These are phyloP conservation scores for Meriones psammophilus DNA, from an alignment of 2,797 vertebrate species.

Conservation along the genomic window DNA sequence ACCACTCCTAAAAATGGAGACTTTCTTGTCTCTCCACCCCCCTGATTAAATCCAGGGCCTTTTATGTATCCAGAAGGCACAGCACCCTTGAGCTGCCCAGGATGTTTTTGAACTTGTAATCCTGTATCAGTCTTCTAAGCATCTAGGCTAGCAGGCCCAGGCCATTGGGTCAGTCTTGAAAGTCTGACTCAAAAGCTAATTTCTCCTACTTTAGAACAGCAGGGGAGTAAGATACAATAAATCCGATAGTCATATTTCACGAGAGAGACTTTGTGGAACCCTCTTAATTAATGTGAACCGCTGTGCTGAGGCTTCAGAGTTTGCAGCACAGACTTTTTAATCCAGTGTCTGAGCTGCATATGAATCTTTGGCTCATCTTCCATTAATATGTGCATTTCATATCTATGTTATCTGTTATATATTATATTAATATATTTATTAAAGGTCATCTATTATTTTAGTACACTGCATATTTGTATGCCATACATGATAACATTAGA, in stretches of 20 bases:
- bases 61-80: not conserved
- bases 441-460: not conserved
- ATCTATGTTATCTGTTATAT: not conserved
- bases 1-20: not conserved
- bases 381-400: not conserved
- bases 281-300: not conserved
- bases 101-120: not conserved
- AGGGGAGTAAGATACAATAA: not conserved
- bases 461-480: not conserved
- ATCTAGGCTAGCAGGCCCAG: not conserved
- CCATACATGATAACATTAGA: not conserved
- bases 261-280: not conserved
- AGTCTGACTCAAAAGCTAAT: not conserved
- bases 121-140: not conserved
- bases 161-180: not conserved
- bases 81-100: not conserved
- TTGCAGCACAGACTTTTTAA: not conserved
- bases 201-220: not conserved
- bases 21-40: not conserved
- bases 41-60: not conserved
- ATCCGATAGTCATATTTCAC: not conserved
- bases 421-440: not conserved
- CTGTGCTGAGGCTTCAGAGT: not conserved
- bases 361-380: not conserved
- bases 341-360: not conserved